Base-by-base conservation (phyloP, 2,797 vertebrate species). In the Lateolabrax maculatus region DNA sequence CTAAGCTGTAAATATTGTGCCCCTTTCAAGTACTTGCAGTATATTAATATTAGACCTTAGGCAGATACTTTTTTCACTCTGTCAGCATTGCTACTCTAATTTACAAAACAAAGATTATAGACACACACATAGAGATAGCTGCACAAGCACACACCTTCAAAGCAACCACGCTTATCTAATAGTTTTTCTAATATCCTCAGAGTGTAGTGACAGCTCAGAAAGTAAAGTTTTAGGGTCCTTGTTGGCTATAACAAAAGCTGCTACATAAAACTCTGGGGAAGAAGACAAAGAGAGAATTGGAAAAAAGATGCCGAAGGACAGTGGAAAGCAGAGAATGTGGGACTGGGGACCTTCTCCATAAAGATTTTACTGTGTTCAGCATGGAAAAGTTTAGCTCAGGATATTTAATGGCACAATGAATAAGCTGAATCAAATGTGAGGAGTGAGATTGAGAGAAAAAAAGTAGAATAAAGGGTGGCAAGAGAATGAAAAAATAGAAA, bases 141-240 rank as follows among this genome's bases (percentile, higher is more conserved):
- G 9, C 12, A 58, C 21, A 81, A 49, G 19, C 53, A 67, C 53
- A 46, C 25, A 60, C 25, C 25, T 57, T 68, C 39, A 69, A 65
- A 84, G 67, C 9, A 78, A 3, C 48, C 9, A 0, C 0, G 0
- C 21, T 60, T 73, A 55, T 83, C 58, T 63, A 34, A 49, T 65
- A 18, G 41, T 55, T 81, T 75, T 55, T 75, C 12, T 23, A 11
- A 43, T 58, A 44, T 27, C 51, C 64, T 76, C 29, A 31, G 34
- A 67, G 44, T 75, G 23, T 41, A 9, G 23, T 46, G 39, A 53
- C 46, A 74, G 25, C 61, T 70, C 63, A 52, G 56, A 25, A 65
- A 75, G 83, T 62, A 75, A 77, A 71, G 51, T 66, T 80, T 77
- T 44, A 52, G 25, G 19, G 34, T 73, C 46, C 31, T 75, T 25